Base-by-base conservation (phyloP, 2,888 invertebrate species). In the Pristionchus maxplancki region DNA sequence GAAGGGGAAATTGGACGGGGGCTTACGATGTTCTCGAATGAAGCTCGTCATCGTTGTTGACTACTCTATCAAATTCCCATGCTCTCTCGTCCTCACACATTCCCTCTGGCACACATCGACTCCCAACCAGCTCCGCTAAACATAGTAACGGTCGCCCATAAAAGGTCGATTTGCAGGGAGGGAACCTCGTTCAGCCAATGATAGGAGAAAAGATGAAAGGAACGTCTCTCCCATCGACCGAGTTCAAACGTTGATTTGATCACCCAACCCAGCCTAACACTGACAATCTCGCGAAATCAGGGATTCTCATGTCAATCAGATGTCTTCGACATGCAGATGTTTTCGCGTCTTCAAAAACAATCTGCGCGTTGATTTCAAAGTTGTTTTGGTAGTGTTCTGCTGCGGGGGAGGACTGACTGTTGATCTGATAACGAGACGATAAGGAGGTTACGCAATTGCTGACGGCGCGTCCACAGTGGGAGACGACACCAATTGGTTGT, bases 141-240 rank as follows among this genome's bases (percentile, higher is more conserved):
- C 37, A 37, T 74, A 74, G 74, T 24, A 74, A 74, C 37, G 40
- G 58, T 58, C 74, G 74, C 74, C 74, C 20, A 74, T 74, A 74
- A 74, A 74, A 74, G 74, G 74, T 74, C 74, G 74, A 24, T 74
- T 74, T 74, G 74, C 74, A 74, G 74, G 37, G 74, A 74, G 64
- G 64, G 74, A 74, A 74, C 74, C 37, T 74, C 74, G 74, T 74
- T 74, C 74, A 40, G 37, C n/a, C 40, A 74, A 48, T 78, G 78
- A 48, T 48, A 78, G 44, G 78, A 78, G 78, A 78, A 48, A 28
- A 78, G 78, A 78, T 78, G 44, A 78, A 78, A 78, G 78, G 78
- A 78, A 78, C 78, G 78, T 71, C 44, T 78, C 78, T 44, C 74
- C 24, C 15, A 40, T 48, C n/a, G 24, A 48, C n/a, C 40, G 78